A percentile compares a stretch with the other conserved stretches of the same genome.
Conservation (phyloP, 1,140 invertebrate species). For the Caenorhabditis remanei region DNA sequence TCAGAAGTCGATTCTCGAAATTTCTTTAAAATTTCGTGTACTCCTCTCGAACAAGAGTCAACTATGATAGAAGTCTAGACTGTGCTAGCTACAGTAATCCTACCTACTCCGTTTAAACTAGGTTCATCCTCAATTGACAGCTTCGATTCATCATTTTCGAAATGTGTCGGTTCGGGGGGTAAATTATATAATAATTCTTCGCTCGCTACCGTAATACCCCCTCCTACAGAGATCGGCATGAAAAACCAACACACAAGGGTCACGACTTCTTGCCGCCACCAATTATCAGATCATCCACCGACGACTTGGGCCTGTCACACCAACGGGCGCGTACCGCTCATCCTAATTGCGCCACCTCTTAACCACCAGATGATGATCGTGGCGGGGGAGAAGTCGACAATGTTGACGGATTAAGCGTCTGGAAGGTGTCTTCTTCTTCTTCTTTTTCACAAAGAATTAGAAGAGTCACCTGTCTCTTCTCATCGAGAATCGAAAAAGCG, state of each 20-base stretch:
- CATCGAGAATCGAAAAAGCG: not conserved
- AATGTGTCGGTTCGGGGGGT: not conserved
- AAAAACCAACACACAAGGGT: conserved; percentile 19
- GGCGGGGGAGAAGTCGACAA: conserved; percentile 28
- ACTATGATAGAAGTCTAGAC: too few species aligned
- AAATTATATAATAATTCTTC: conserved; percentile 45
- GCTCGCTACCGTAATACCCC: not conserved
- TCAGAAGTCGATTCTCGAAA: too few species aligned
- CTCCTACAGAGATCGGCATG: not conserved
- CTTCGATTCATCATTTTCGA: not conserved
- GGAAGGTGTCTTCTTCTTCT: conserved; percentile 44
- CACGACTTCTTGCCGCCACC: conserved; percentile 49
- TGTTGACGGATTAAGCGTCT: conserved; percentile 50
- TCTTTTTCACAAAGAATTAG: not conserved
- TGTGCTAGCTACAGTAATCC: too few species aligned
- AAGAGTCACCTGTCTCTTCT: conserved; percentile 51
- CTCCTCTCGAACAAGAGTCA: too few species aligned
- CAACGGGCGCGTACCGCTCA: not conserved
- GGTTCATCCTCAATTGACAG: not conserved
- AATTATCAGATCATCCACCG: conserved; percentile 52
- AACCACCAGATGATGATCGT: not conserved
- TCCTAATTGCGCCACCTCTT: conserved; percentile 45
- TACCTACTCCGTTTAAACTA: too few species aligned
- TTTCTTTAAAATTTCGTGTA: too few species aligned
- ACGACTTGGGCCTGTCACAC: conserved; percentile 37